phyloP scores from a whole-genome alignment of 2,113 vertebrate species.

The Pelecanus crispus region DNA sequence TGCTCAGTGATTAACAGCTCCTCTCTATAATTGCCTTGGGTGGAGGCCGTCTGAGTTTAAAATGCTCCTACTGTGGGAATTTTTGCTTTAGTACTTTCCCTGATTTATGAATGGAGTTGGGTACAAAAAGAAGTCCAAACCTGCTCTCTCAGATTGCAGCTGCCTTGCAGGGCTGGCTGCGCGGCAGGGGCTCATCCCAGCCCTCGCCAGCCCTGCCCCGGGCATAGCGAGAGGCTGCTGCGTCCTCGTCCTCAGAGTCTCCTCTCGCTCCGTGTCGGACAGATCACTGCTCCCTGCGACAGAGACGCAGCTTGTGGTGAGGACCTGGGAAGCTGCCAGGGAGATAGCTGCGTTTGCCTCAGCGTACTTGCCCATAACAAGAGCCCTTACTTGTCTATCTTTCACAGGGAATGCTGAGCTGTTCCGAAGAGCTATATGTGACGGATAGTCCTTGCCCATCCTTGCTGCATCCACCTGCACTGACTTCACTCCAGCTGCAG shows the following conservation, averaged over 20 bases:
- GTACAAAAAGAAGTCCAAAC: neutral
- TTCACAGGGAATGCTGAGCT: neutral
- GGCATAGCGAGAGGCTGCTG: neutral
- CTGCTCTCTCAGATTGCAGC: neutral
- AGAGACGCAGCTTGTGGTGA: accelerated
- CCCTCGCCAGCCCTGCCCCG: neutral
- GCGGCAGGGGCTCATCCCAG: neutral
- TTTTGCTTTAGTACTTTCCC: neutral
- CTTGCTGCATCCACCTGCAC: neutral
- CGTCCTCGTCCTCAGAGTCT: neutral
- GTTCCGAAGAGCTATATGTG: neutral
- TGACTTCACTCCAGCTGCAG: neutral
- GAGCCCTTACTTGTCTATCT: neutral
- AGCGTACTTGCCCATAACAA: accelerated
- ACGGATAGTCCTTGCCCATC: neutral
- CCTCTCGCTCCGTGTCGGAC: accelerated
- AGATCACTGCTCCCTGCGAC: neutral
- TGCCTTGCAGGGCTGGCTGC: neutral
- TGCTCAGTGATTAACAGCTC: neutral
- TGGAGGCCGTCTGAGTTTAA: neutral
- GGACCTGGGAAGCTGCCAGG: neutral
- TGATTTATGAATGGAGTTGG: neutral
- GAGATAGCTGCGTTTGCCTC: neutral
- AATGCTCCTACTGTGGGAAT: neutral
- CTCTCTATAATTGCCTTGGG: neutral